phyloP scores from a whole-genome alignment of 1,140 invertebrate species.

The Glomeris maerens region DNA sequence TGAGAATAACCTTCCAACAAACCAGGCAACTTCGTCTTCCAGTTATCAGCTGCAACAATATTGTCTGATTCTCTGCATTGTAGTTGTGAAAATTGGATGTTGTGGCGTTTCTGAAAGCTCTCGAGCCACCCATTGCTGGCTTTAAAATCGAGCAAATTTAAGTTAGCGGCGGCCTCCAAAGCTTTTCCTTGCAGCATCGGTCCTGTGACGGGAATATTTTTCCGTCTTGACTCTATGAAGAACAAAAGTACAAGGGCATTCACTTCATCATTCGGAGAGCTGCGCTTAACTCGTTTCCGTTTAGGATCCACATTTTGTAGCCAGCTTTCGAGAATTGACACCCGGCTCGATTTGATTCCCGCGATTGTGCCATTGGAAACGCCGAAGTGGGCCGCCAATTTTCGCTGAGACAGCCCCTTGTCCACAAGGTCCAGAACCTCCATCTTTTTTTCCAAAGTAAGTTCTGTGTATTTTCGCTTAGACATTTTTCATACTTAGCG shows the following conservation, averaged over 20 bases:
- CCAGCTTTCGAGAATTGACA: neutral
- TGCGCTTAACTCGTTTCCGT: neutral
- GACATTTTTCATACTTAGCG: too few species aligned
- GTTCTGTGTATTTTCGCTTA: neutral
- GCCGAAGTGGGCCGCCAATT: neutral
- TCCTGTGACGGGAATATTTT: slow-evolving; percentile 12
- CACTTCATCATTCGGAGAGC: slow-evolving; percentile 15
- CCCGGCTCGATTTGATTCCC: neutral
- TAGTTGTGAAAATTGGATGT: slow-evolving; percentile 14
- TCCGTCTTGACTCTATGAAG: slow-evolving; percentile 11
- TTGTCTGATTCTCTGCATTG: slow-evolving; percentile 15
- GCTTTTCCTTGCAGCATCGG: slow-evolving; percentile 21
- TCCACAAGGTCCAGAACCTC: neutral
- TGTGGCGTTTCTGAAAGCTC: slow-evolving; percentile 19
- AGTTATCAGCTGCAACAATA: neutral
- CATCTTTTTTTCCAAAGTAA: neutral
- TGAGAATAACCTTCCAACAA: slow-evolving; percentile 24
- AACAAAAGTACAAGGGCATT: slow-evolving; percentile 17
- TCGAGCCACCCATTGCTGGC: slow-evolving; percentile 22
- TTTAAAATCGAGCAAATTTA: slow-evolving; percentile 21
- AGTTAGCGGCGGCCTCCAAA: slow-evolving; percentile 18
- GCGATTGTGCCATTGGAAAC: neutral
- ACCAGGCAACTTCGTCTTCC: slow-evolving; percentile 3
- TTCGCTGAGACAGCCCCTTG: neutral
- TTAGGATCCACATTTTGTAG: neutral